phyloP scores from a whole-genome alignment of 2,888 invertebrate species.

The Chymomyza amoena region DNA sequence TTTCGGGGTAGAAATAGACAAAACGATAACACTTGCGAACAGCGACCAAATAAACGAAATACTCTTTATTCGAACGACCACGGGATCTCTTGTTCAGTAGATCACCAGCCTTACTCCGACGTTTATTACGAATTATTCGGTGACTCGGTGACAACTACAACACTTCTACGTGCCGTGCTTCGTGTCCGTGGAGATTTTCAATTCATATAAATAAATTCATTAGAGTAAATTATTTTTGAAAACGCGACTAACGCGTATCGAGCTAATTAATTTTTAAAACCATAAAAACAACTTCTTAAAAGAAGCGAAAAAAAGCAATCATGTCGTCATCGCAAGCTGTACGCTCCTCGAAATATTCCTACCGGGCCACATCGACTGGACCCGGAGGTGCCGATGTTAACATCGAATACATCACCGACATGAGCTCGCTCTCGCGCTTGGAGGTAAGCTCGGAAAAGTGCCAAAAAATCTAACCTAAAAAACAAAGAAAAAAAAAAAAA shows the following conservation, averaged over 20 bases:
- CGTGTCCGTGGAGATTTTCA: conserved; percentile 60
- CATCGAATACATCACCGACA: conserved; percentile 96
- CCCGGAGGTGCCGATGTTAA: conserved; percentile 92
- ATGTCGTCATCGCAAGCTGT: conserved; percentile 88
- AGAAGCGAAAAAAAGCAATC: conserved; percentile 75
- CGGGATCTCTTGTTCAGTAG: conserved; percentile 80
- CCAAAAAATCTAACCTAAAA: neutral
- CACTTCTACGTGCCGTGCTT: conserved; percentile 68
- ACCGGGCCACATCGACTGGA: conserved; percentile 92
- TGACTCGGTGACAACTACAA: conserved; percentile 79
- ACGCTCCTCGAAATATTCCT: conserved; percentile 94
- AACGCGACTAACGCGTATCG: conserved; percentile 54
- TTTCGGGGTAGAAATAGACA: conserved; percentile 64
- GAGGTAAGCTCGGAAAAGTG: conserved; percentile 84
- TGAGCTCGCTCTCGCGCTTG: conserved; percentile 95
- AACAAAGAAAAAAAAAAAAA: neutral
- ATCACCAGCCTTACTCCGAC: conserved; percentile 80
- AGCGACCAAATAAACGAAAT: conserved; percentile 76
- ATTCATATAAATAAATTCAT: conserved; percentile 12
- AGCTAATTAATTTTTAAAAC: conserved; percentile 30
- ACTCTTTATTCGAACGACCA: conserved; percentile 80
- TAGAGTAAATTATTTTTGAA: conserved; percentile 16
- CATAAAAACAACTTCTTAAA: conserved; percentile 34
- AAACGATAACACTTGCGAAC: conserved; percentile 68
- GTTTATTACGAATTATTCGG: conserved; percentile 79